Conservation (phyloP, 1,140 invertebrate genomes). For the Leptonema lineaticorne region DNA sequence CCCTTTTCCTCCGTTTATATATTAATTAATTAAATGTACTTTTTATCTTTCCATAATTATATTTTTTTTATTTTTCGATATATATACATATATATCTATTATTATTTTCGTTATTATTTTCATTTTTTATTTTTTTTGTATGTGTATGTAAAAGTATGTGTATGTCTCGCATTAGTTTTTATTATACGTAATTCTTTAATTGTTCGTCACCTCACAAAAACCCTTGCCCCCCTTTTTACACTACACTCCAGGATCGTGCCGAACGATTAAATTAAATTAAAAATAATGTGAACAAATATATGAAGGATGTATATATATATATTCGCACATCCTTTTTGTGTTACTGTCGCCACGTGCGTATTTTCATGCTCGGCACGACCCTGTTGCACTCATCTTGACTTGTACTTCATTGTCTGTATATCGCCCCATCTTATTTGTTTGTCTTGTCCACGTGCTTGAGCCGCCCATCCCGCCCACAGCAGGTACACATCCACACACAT, state of each 20-base stretch:
- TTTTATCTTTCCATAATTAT: conserved; percentile 3
- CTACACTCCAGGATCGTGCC: conserved; percentile 13
- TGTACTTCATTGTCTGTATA: conserved; percentile 39
- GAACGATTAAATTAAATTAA: not conserved
- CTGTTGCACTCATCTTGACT: conserved; percentile 35
- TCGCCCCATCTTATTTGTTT: conserved; percentile 56
- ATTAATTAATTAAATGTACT: conserved; percentile 17
- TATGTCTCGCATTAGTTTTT: conserved; percentile 60
- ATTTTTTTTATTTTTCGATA: conserved; percentile 34
- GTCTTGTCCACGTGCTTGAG: conserved; percentile 58
- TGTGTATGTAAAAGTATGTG: conserved; percentile 60
- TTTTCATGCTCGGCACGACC: not conserved
- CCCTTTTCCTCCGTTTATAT: conserved; percentile 39
- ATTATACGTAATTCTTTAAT: conserved; percentile 40
- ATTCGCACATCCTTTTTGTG: no score
- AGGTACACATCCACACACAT: conserved; percentile 18
- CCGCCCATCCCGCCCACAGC: conserved; percentile 25
- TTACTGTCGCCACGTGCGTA: no score
- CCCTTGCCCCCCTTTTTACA: not conserved
- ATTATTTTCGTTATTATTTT: conserved; percentile 19
- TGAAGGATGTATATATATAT: no score
- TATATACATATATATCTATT: no score
- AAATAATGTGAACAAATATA: no score
- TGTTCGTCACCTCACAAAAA: conserved; percentile 35
- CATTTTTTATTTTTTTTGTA: conserved; percentile 54